Evolutionary conservation across 2,888 invertebrate species (phyloP).

Genomic region (Griposia aprilina): DNA sequence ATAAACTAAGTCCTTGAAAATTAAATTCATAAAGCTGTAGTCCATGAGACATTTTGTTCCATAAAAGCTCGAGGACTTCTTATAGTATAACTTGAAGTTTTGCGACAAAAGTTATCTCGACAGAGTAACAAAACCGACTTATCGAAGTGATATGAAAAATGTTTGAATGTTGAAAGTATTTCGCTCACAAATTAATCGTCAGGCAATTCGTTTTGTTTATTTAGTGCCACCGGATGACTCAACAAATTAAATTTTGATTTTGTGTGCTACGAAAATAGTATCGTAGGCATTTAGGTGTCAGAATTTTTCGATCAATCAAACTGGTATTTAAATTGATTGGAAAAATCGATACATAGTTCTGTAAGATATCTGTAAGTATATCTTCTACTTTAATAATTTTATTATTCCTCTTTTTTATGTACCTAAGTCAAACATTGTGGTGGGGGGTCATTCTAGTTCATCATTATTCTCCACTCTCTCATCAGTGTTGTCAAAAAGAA

Average conservation of each 20-base stretch:
- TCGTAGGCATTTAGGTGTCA: background rate
- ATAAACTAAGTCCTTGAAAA: background rate
- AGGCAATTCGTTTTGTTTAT: background rate
- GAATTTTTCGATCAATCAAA: background rate
- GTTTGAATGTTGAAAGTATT: constrained; percentile 45
- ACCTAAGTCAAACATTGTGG: background rate
- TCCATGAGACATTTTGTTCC: constrained; percentile 41
- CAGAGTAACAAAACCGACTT: constrained; percentile 49
- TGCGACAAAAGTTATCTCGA: constrained; percentile 28
- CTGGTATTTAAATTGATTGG: background rate
- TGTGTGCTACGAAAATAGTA: background rate
- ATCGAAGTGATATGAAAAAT: constrained; percentile 58
- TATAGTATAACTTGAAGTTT: constrained; percentile 33
- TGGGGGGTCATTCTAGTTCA: too few relatives aligned
- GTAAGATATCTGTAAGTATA: too few relatives aligned
- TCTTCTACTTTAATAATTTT: background rate
- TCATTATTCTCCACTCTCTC: background rate
- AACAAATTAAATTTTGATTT: background rate
- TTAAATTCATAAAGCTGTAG: constrained; percentile 17
- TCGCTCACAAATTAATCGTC: background rate
- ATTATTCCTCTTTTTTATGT: background rate
- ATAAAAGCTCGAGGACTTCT: constrained; percentile 21
- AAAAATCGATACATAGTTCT: background rate
- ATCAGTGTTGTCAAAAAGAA: background rate
- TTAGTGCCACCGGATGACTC: background rate